phyloP scores from a whole-genome alignment of 2,113 vertebrate genomes.

The Platichthys flesus region DNA sequence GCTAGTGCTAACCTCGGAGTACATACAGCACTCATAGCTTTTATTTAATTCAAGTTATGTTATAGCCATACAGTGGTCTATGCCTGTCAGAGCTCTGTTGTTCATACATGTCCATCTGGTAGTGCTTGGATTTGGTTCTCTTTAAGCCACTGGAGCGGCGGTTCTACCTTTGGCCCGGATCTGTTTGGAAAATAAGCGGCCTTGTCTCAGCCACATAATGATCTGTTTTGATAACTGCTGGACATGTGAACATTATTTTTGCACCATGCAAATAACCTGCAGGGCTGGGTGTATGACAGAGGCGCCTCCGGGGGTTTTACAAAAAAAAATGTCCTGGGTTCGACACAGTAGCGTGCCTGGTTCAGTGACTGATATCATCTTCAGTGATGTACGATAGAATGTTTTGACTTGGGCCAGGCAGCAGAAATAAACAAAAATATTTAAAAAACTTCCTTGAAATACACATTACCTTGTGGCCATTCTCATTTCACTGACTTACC shows the following conservation, averaged over 20 bases:
- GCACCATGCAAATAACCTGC: neutral
- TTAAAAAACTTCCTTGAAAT: neutral
- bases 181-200: neutral
- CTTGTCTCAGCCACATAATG: neutral
- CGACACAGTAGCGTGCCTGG: neutral
- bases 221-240: neutral
- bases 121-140: neutral
- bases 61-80: neutral
- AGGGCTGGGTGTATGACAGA: neutral
- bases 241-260: neutral
- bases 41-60: constrained; percentile 41
- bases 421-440: neutral
- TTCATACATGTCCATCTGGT: neutral
- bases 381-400: neutral
- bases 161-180: neutral
- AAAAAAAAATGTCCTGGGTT: neutral
- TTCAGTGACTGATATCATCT: neutral
- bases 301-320: neutral
- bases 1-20: constrained; percentile 38
- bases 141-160: neutral
- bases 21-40: constrained; percentile 31
- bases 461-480: neutral
- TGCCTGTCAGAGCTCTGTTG: constrained; percentile 15
- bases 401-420: neutral
- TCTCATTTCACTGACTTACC: constrained; percentile 3